Base-by-base conservation (phyloP, 2,888 invertebrate species). In the Tryphoninae sp. region DNA sequence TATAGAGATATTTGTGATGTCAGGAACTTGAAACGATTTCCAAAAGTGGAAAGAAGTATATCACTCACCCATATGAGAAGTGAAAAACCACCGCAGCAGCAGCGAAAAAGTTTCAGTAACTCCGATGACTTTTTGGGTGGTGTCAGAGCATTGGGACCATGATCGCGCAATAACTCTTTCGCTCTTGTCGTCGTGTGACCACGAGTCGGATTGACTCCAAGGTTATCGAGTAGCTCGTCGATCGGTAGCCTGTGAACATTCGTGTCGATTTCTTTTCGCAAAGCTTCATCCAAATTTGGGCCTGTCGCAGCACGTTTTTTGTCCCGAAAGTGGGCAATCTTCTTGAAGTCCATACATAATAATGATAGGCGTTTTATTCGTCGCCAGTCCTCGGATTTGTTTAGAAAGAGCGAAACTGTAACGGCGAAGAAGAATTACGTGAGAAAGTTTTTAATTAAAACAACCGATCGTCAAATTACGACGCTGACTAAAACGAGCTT, bases 101-200 rank as follows among this genome's bases (percentile, higher is more conserved):
- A 96, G 88, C 11, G 96, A 94, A 92, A 96, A 88, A 95, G 93
- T 93, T 94, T 93, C 87, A 94, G 89, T 91, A 94, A 94, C 93
- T 95, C 95, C 4, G 96, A 95, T 26, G 94, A 94, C 85, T 94
- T 94, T 78, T 94, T 94, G 0, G 96, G 94, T 1, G 96, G 96
- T 0, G 96, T 96, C 45, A 96, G 92, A 3, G 94, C 93, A 89
- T 96, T 96, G 6, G 93, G 94, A 0, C 96, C 96, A 84, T 95
- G 93, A 87, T 94, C 94, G 51, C 92, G 92, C 2, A 95, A 91
- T 2, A 94, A 91, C 73, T 94, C 92, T 16, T 93, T 93, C 0
- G 96, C 96, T 87, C 92, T 93, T 2, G 89, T 89, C 67, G 92
- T 92, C 0, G 94, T 93, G 83, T 96, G 90, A 33, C 96, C 96